Percentiles rank a stretch among this genome's conserved stretches.
phyloP scores from a whole-genome alignment of 1,140 invertebrate genomes.

The Gonatopus flavifemur region DNA sequence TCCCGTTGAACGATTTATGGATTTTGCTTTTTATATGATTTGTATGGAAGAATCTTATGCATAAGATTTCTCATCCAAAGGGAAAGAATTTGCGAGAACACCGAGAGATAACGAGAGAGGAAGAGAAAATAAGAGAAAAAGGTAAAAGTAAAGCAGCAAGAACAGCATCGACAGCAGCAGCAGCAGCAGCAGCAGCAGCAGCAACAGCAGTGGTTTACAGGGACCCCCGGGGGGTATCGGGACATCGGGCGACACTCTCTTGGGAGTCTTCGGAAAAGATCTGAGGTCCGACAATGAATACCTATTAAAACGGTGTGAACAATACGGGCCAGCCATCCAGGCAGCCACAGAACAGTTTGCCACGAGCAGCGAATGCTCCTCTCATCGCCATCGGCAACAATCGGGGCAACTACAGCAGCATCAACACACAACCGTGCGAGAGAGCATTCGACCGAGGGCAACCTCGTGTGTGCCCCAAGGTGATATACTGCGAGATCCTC shows the following conservation, averaged over 20 bases:
- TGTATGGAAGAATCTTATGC: too few species aligned
- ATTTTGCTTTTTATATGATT: too few species aligned
- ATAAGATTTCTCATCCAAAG: too few species aligned
- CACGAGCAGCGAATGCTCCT: slow-evolving; percentile 14
- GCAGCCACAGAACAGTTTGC: slow-evolving; percentile 11
- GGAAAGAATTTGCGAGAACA: too few species aligned
- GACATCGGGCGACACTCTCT: slow-evolving; percentile 34
- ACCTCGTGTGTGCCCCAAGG: slow-evolving; percentile 29
- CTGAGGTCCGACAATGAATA: slow-evolving; percentile 45
- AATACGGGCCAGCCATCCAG: slow-evolving; percentile 33
- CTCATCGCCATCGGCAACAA: slow-evolving; percentile 22
- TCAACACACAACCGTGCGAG: slow-evolving; percentile 35
- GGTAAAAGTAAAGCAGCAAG: neutral
- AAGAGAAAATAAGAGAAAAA: neutral
- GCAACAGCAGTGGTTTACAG: too few species aligned
- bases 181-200: too few species aligned
- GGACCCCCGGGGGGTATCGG: slow-evolving; percentile 26
- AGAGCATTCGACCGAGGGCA: slow-evolving; percentile 24
- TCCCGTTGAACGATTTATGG: too few species aligned
- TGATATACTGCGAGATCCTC: slow-evolving; percentile 54
- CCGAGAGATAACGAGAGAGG: neutral
- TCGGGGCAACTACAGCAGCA: slow-evolving; percentile 14
- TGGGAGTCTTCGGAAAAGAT: slow-evolving; percentile 34
- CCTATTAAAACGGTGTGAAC: slow-evolving; percentile 55
- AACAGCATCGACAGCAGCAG: too few species aligned